Evolutionary conservation across 2,113 vertebrate genomes (phyloP), one percentile per base, ranked within the genome.

Genomic region (Stercorarius parasiticus): DNA sequence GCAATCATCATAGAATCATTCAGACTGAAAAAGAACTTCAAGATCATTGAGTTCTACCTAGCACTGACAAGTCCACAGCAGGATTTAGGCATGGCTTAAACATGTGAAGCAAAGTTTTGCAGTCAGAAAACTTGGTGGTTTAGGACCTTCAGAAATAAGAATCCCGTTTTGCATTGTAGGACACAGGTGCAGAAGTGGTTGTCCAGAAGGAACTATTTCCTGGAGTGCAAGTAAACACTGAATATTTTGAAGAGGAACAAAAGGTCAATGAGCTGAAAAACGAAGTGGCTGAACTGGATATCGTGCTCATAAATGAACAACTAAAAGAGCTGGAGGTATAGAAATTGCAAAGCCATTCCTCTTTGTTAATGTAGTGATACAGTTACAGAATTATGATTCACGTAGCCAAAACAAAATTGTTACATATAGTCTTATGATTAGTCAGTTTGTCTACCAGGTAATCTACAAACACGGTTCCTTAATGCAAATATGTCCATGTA

Each of bases 241-340:
- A 94, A 50, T 98, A 98, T 42, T 97, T 91, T 94, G 97, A 98
- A 65, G 93, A 98, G 77, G 96, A 98, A 61, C 97, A 98, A 56
- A 97, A 97, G 91, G 92, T 99, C 77, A 97, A 98, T 53, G 96
- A 97, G 84, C 97, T 98, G 93, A 98, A 98, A 97, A 98, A 97
- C 90, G 93, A 97, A 52, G 97, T 98, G 65, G 98, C 98, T 56
- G 98, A 98, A 89, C 97, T 99, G 69, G 98, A 98, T 96, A 95
- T 97, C 4, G 79, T 96, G 62, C 98, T 98, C 67, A 98, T 99
- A 98, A 97, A 97, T 66, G 98, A 96, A 94, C 99, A 99, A 95
- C 95, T 99, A 50, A 97, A 98, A 92, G 98, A 98, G 66, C 98
- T 98, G 86, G 98, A 99, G 99, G 99, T 99, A 98, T 70, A 97